Evolutionary conservation across 2,797 vertebrate species (phyloP).

Genomic region (Phalanger gymnotis): DNA sequence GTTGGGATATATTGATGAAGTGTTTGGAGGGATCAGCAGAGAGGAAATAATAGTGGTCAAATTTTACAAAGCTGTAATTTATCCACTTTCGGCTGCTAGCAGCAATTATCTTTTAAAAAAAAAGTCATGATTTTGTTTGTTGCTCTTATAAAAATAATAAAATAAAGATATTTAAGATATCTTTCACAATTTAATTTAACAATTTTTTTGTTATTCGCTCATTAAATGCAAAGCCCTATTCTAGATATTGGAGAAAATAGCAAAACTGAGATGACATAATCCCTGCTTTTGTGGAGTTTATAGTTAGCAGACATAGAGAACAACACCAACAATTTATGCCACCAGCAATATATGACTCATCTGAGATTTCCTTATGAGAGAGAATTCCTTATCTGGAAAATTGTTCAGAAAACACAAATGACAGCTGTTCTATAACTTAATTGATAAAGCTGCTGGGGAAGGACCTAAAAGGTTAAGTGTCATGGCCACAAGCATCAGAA

Average conservation of each 20-base stretch:
- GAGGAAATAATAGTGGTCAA: neutral
- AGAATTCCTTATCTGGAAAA: neutral
- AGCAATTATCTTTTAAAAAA: neutral
- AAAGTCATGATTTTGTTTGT: neutral
- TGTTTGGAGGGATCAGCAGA: neutral
- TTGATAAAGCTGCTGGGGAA: neutral
- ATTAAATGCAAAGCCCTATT: neutral
- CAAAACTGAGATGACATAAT: neutral
- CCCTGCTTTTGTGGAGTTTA: neutral
- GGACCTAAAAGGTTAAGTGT: neutral
- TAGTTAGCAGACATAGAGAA: neutral
- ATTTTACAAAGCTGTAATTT: neutral
- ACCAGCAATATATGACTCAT: neutral
- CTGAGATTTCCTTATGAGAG: neutral
- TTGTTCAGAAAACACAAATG: neutral
- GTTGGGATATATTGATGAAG: neutral
- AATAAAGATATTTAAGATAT: neutral
- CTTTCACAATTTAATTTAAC: neutral
- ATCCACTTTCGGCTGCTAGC: neutral
- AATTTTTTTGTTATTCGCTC: neutral
- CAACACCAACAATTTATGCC: neutral
- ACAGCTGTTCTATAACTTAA: neutral
- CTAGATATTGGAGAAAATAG: neutral
- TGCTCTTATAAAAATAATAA: neutral
- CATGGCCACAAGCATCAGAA: neutral